A percentile compares a stretch with the other conserved stretches of the same genome.
phyloP scores from a whole-genome alignment of 1,140 invertebrate species.

The Neuroterus valhalla region DNA sequence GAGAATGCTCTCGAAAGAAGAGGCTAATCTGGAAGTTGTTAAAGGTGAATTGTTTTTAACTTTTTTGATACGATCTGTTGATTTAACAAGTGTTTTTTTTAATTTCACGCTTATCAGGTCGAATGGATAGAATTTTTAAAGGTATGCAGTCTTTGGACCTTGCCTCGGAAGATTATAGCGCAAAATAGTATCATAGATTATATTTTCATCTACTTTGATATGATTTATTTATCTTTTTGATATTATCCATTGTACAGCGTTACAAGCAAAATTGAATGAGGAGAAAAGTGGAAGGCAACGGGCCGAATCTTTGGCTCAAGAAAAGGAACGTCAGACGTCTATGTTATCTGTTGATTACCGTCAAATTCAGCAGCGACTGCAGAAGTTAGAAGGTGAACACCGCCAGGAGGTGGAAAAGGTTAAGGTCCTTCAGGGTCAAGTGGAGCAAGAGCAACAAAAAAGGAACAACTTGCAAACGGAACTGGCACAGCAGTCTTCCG shows the following conservation, averaged over 20 bases:
- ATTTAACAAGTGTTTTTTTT: slow-evolving; percentile 39
- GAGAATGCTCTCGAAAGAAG: slow-evolving; percentile 89
- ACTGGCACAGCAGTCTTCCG: slow-evolving; percentile 81
- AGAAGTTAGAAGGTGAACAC: slow-evolving; percentile 92
- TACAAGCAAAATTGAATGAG: slow-evolving; percentile 93
- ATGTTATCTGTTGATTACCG: slow-evolving; percentile 95
- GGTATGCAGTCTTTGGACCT: slow-evolving; percentile 63
- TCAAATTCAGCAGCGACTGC: slow-evolving; percentile 91
- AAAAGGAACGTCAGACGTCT: slow-evolving; percentile 94
- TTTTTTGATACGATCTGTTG: slow-evolving; percentile 33
- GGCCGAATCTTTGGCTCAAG: slow-evolving; percentile 88
- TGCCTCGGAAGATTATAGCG: background rate
- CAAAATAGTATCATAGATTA: background rate
- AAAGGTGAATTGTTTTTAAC: slow-evolving; percentile 80
- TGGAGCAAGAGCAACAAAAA: slow-evolving; percentile 93
- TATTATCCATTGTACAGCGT: slow-evolving; percentile 79
- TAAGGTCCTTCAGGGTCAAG: slow-evolving; percentile 85
- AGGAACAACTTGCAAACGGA: slow-evolving; percentile 84
- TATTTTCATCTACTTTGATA: slow-evolving; percentile 15
- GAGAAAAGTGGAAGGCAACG: slow-evolving; percentile 90
- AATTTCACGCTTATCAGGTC: slow-evolving; percentile 63
- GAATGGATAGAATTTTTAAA: slow-evolving; percentile 73
- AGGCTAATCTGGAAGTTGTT: slow-evolving; percentile 92
- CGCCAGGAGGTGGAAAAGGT: slow-evolving; percentile 92
- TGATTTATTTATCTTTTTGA: slow-evolving; percentile 31